These are phyloP conservation scores for Anomalospiza imberbis DNA, from an alignment of 2,797 vertebrate genomes.

Conservation along the genomic window DNA sequence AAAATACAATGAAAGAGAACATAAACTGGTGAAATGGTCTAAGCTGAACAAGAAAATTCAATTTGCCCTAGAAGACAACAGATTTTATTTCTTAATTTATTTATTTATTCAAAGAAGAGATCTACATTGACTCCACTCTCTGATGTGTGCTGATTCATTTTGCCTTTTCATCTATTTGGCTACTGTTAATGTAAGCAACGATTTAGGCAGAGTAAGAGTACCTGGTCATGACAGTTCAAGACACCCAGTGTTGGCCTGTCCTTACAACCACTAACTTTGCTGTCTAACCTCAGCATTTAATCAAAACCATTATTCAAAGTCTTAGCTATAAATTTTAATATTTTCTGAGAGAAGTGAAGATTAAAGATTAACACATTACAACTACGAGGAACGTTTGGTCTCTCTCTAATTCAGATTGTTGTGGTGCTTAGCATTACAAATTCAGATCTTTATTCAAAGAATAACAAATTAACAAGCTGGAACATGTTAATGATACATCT, in stretches of 20 bases:
- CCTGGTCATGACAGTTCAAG: background rate
- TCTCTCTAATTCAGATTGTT: background rate
- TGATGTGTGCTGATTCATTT: background rate
- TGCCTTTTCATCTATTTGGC: background rate
- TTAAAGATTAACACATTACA: background rate
- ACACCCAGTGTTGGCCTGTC: background rate
- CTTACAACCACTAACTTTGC: background rate
- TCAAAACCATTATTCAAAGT: background rate
- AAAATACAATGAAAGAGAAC: background rate
- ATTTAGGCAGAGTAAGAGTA: background rate
- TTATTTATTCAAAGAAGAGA: background rate
- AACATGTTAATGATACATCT: slow-evolving; percentile 1
- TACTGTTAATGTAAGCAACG: accelerated
- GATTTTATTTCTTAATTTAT: background rate
- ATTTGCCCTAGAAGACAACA: background rate
- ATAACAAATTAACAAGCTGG: background rate
- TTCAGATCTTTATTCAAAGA: background rate
- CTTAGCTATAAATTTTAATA: background rate
- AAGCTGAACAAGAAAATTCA: background rate
- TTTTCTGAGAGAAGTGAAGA: background rate
- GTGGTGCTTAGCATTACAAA: background rate
- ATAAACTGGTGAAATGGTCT: background rate
- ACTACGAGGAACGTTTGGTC: background rate
- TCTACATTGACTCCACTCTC: background rate
- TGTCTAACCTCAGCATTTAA: background rate